Percentiles rank a stretch among this genome's conserved stretches.
phyloP scores from a whole-genome alignment of 2,797 vertebrate species.

The Phalanger gymnotis region DNA sequence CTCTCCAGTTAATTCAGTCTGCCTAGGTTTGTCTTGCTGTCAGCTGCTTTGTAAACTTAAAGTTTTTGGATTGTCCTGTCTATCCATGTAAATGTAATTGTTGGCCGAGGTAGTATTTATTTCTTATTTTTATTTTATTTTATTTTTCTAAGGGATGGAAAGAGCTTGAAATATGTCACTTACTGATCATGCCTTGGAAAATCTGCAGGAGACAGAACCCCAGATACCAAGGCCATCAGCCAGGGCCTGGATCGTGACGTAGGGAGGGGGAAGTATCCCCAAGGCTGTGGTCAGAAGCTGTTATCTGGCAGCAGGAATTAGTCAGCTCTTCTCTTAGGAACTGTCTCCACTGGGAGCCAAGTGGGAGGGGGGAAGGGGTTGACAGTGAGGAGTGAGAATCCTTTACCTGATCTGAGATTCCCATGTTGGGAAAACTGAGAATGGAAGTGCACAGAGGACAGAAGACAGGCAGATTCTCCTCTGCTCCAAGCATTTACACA shows the following conservation, averaged over 20 bases:
- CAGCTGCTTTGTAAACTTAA: constrained; percentile 62
- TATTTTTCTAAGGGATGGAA: constrained; percentile 55
- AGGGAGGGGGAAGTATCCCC: neutral
- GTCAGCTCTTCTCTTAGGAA: constrained; percentile 8
- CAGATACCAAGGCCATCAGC: neutral
- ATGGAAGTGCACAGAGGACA: constrained; percentile 9
- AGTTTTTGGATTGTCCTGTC: constrained; percentile 54
- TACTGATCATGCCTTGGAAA: constrained; percentile 22
- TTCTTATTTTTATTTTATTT: constrained; percentile 70
- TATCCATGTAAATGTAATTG: constrained; percentile 68
- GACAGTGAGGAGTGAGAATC: neutral
- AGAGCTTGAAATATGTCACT: constrained; percentile 31
- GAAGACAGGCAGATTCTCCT: neutral
- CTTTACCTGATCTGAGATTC: neutral
- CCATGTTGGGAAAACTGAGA: constrained; percentile 34
- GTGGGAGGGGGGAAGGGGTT: neutral
- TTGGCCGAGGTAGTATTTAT: constrained; percentile 69
- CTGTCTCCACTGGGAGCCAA: neutral
- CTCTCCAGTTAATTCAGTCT: constrained; percentile 37
- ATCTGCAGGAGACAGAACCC: constrained; percentile 24
- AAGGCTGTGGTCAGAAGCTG: constrained; percentile 1
- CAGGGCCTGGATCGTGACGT: constrained; percentile 15
- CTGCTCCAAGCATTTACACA: neutral
- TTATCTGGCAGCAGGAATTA: constrained; percentile 9
- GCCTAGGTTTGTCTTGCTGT: constrained; percentile 23